Evolutionary conservation across 30 jellyfish, hydroid and myxozoan species (phyloP), one percentile per base, ranked within the genome.

Genomic region (Mastigias papua): DNA sequence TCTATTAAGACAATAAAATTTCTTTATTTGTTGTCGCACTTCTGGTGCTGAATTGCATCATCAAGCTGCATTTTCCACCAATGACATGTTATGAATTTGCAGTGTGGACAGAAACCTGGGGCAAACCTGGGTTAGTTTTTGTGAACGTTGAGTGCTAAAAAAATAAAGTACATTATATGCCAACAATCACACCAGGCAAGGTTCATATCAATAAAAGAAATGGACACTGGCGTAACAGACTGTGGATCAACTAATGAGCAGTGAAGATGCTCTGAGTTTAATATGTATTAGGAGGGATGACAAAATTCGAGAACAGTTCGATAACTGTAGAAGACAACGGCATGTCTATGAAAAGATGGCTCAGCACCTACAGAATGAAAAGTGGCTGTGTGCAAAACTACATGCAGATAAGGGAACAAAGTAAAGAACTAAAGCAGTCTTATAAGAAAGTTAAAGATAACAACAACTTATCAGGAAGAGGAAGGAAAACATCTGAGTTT

Each of bases 21-120:
- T n/a, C n/a, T n/a, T n/a, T n/a, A n/a, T n/a, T n/a, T n/a, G n/a
- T n/a, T n/a, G n/a, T n/a, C n/a, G n/a, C n/a, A n/a, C n/a, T n/a
- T n/a, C n/a, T n/a, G n/a, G n/a, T n/a, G n/a, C n/a, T n/a, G n/a
- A n/a, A n/a, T n/a, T n/a, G n/a, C n/a, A n/a, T n/a, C n/a, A n/a
- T n/a, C n/a, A n/a, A n/a, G n/a, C n/a, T n/a, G n/a, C n/a, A n/a
- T n/a, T n/a, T n/a, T n/a, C n/a, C n/a, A n/a, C n/a, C n/a, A n/a
- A n/a, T n/a, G n/a, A n/a, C n/a, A n/a, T n/a, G n/a, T n/a, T 26
- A 34, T 28, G 15, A 22, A 69, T 19, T 26, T 26, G 50, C 31
- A 31, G 80, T 69, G 80, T 69, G 61, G 80, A 69, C 80, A 69
- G 61, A 69, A 69, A n/a, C 80, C 80, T 69, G 80, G 80, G 80